Percentiles rank a stretch among this genome's conserved stretches.
Evolutionary conservation across 2,797 vertebrate genomes (phyloP).

Genomic region (Chelon labrosus): DNA sequence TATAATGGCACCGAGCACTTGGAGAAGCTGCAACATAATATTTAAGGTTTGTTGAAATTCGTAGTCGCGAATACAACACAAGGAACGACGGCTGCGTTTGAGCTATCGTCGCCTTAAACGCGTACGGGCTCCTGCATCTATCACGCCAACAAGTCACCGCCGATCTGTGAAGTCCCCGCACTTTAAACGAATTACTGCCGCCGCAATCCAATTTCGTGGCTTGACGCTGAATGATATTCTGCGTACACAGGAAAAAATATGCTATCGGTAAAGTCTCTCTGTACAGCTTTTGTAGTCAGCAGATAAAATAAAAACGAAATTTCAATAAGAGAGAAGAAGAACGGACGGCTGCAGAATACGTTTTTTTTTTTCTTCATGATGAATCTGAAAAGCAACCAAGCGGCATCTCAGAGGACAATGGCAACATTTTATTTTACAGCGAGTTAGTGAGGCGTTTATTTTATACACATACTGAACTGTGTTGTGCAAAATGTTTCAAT

Average conservation of each 20-base stretch:
- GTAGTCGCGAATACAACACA: conserved; percentile 30
- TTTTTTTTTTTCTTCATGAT: conserved; percentile 48
- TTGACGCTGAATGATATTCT: conserved; percentile 21
- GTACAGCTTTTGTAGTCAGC: conserved; percentile 44
- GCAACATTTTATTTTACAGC: conserved; percentile 30
- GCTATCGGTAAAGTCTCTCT: conserved; percentile 16
- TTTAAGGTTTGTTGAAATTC: conserved; percentile 5
- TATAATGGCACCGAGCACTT: conserved; percentile 16
- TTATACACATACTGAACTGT: conserved; percentile 26
- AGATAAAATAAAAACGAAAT: conserved; percentile 57
- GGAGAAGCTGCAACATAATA: conserved; percentile 3
- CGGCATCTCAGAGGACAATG: conserved; percentile 36
- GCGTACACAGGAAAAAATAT: conserved; percentile 32
- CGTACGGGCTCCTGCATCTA: conserved; percentile 12
- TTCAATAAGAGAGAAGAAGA: conserved; percentile 55
- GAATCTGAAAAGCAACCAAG: conserved; percentile 43
- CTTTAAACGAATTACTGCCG: conserved; percentile 51
- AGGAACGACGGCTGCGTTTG: conserved; percentile 16
- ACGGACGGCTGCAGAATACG: conserved; percentile 30
- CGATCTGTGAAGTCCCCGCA: conserved; percentile 44
- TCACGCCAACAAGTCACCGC: conserved; percentile 45
- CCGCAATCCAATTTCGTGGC: conserved; percentile 57
- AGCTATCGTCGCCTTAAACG: conserved; percentile 27
- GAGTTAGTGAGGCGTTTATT: conserved; percentile 22
- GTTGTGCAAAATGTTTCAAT: not conserved